A percentile compares a stretch with the other conserved stretches of the same genome.
Evolutionary conservation across 2,113 vertebrate species (phyloP).

Genomic region (Crocuta crocuta): DNA sequence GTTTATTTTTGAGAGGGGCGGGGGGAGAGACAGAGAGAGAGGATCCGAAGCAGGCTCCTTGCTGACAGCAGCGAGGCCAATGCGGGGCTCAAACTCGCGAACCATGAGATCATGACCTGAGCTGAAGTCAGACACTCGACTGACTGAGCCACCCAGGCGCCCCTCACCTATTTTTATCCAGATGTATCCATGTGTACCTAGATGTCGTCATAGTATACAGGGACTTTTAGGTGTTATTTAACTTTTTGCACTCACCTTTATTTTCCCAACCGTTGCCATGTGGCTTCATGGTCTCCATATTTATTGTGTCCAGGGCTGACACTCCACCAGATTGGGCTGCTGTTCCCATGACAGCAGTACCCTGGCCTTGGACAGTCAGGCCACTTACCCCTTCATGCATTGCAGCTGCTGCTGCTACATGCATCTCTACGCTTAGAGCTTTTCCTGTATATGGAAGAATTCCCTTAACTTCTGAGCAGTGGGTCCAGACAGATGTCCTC

Average conservation of each 20-base stretch:
- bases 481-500: rapidly evolving
- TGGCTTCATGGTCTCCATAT: background rate
- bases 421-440: background rate
- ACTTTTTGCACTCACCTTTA: background rate
- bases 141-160: too few relatives aligned
- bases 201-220: background rate
- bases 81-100: too few relatives aligned
- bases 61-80: too few relatives aligned
- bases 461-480: background rate
- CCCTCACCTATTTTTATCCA: background rate
- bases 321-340: background rate
- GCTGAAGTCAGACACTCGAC: too few relatives aligned
- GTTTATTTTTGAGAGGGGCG: too few relatives aligned
- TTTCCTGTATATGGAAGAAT: background rate
- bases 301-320: background rate
- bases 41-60: too few relatives aligned
- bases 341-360: background rate
- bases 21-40: too few relatives aligned
- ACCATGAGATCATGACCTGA: too few relatives aligned
- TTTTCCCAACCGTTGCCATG: background rate
- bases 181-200: background rate
- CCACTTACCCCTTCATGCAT: background rate
- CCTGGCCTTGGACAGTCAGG: background rate
- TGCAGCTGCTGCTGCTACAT: rapidly evolving
- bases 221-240: background rate